These are phyloP conservation scores for Agriopis leucophaearia DNA, from an alignment of 2,888 invertebrate species.

Conservation along the genomic window DNA sequence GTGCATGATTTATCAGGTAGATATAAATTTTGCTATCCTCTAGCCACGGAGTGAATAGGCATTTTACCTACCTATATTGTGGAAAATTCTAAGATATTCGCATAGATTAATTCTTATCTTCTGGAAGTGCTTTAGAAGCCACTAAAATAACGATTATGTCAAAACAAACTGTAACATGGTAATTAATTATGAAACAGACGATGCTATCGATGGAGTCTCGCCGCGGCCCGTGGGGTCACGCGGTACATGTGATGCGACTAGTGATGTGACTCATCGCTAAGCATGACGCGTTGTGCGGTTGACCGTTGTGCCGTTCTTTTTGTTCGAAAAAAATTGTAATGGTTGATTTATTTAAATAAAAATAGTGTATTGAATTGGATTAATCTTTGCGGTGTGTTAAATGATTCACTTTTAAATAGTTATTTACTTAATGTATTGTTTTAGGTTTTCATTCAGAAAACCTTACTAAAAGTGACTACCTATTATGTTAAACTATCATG, in stretches of 20 bases:
- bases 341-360: not conserved
- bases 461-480: not conserved
- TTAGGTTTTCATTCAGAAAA: conserved; percentile 1
- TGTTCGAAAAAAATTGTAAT: conserved; percentile 3
- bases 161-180: conserved; percentile 26
- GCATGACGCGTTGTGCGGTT: conserved; percentile 28
- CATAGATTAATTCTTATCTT: not conserved
- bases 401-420: not conserved
- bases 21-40: too few species aligned
- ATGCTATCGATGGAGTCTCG: conserved; percentile 36
- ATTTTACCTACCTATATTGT: too few species aligned
- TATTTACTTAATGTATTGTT: not conserved
- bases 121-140: not conserved
- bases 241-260: conserved; percentile 27
- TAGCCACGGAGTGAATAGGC: too few species aligned
- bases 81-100: too few species aligned
- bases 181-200: conserved; percentile 36
- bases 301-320: conserved; percentile 6
- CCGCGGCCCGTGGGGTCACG: conserved; percentile 34
- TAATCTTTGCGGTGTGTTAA: not conserved
- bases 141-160: conserved; percentile 26
- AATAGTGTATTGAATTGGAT: not conserved
- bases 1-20: too few species aligned
- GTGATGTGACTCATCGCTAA: conserved; percentile 37
- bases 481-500: not conserved